These are phyloP conservation scores for Hycleus cichorii DNA, from an alignment of 1,140 invertebrate species.

Conservation along the genomic window DNA sequence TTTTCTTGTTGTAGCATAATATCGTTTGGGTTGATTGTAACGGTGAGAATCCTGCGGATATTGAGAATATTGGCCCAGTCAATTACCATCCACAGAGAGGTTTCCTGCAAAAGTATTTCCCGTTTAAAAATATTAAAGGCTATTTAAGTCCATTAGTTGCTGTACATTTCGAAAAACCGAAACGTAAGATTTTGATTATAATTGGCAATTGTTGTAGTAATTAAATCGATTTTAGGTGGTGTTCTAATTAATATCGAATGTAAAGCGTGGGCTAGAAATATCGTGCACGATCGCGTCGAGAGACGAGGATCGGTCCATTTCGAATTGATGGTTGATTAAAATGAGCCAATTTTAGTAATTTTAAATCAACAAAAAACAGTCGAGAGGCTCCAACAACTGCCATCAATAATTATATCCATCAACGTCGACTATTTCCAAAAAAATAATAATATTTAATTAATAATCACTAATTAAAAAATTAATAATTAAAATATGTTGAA, in stretches of 20 bases:
- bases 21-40: slow-evolving; percentile 82
- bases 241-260: slow-evolving; percentile 93
- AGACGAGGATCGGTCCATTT: slow-evolving; percentile 90
- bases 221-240: slow-evolving; percentile 50
- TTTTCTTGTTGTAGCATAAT: slow-evolving; percentile 47
- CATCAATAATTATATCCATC: slow-evolving; percentile 17
- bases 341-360: background rate
- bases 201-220: background rate
- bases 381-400: slow-evolving; percentile 31
- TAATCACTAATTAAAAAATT: background rate
- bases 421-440: background rate
- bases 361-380: background rate
- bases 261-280: slow-evolving; percentile 93
- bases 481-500: slow-evolving; percentile 3
- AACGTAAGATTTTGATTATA: slow-evolving; percentile 48
- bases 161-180: slow-evolving; percentile 75
- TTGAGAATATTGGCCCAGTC: slow-evolving; percentile 81
- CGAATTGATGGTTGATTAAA: slow-evolving; percentile 89
- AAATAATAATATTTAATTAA: background rate
- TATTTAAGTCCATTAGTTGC: slow-evolving; percentile 85
- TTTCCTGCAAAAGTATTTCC: slow-evolving; percentile 72
- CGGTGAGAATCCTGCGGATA: slow-evolving; percentile 83
- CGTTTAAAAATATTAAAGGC: slow-evolving; percentile 71
- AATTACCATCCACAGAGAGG: slow-evolving; percentile 71
- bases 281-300: slow-evolving; percentile 77